These are phyloP conservation scores for Zelostemma sp. DNA, from an alignment of 1,140 invertebrate species.

Conservation along the genomic window DNA sequence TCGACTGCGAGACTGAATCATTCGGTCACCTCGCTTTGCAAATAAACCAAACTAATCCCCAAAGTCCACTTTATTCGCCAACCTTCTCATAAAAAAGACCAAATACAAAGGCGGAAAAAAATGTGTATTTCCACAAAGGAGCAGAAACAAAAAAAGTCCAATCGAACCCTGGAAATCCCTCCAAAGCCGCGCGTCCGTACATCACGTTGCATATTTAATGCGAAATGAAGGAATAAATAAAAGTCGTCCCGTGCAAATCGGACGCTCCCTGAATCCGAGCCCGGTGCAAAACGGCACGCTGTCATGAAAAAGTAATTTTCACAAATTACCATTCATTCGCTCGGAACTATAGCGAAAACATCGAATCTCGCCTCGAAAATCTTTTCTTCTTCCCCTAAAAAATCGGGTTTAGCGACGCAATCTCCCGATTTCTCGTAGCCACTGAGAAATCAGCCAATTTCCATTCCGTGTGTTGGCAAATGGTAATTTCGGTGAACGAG, in stretches of 20 bases:
- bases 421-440: too few relatives aligned
- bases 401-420: too few relatives aligned
- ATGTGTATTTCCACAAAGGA: constrained; percentile 23
- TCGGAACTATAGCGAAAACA: too few relatives aligned
- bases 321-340: too few relatives aligned
- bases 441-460: too few relatives aligned
- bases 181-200: constrained; percentile 29
- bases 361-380: too few relatives aligned
- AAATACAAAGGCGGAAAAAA: constrained; percentile 34
- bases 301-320: too few relatives aligned
- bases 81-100: constrained; percentile 43
- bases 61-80: constrained; percentile 40
- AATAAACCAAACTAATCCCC: constrained; percentile 38
- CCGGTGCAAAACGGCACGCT: not conserved
- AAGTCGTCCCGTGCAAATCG: constrained; percentile 28
- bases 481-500: not conserved
- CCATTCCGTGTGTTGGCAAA: not conserved
- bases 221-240: constrained; percentile 34
- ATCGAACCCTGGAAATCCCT: constrained; percentile 34
- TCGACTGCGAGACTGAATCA: constrained; percentile 39
- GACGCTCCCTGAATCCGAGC: constrained; percentile 15
- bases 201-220: constrained; percentile 45
- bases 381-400: too few relatives aligned
- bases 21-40: constrained; percentile 23
- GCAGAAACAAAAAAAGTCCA: constrained; percentile 25